Base-by-base conservation (phyloP, 1,140 invertebrate genomes). In the Pseudomyrmex sp. region DNA sequence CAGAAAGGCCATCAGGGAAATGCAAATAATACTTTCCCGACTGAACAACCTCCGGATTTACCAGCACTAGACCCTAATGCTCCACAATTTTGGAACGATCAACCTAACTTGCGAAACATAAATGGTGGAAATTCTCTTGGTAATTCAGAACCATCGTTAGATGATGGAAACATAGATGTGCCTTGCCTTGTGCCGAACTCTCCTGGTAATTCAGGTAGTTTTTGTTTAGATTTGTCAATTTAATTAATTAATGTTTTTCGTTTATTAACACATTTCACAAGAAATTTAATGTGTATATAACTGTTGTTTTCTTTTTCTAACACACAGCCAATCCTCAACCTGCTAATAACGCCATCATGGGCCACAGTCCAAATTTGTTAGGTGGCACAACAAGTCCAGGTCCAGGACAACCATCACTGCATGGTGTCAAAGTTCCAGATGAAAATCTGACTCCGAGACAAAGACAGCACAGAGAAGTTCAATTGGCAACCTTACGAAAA, bases 371-470 rank as follows among this genome's bases (percentile, higher is more conserved):
- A 66, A 93, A 91, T 92, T 90, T 94, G 70, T 88, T 94, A 85
- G 92, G 92, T 88, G 91, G 93, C 23, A 90, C 94, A 65, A 95
- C 95, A 84, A 95, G 95, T 91, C 95, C 94, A 84, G 95, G 95
- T 76, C 92, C 95, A 66, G 91, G 94, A 85, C 95, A 96, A 82
- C 95, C 95, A 90, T 96, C 96, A 48, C 90, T 96, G 58, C 96
- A 96, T 95, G 97, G 97, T 90, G 97, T 98, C 12, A 98, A 98
- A 96, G 97, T 98, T 89, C 98, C 98, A 82, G 98, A 99, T 95
- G 98, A 99, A 95, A 98, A 99, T 94, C 95, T 99, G 85, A 99
- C 98, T 73, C 98, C 98, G 35, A 98, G 99, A 93, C 98, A 99
- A 93, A 96, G 98, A 70, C 98, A 98, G 77, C 98, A 98, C 91